Base-by-base conservation (phyloP, 2,888 invertebrate species). In the Cartodere bifasciata region DNA sequence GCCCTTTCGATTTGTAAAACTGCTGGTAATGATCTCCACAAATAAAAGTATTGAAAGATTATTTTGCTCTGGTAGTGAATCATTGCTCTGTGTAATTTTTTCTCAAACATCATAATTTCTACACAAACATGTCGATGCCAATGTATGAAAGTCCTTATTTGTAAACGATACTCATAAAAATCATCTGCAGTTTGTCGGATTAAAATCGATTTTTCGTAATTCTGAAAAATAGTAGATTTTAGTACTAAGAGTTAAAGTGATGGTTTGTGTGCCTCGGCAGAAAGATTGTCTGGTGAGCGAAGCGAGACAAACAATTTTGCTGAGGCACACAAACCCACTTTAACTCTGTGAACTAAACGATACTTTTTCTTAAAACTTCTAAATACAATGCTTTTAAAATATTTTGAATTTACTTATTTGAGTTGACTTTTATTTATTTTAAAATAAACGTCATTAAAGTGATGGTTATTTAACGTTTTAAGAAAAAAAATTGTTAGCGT, bases 181-280 rank as follows among this genome's bases (percentile, higher is more conserved):
- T 84, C 83, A 32, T 70, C 67, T 3, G 84, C 82, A 2, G 79
- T 77, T 60, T 78, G 75, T 46, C 64, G 61, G 50, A 74, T 72
- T 39, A 69, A 58, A 21, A 62, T 55, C 33, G 56, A 62, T 23
- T 60, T 57, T 30, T 58, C 46, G 32, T 63, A 59, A 35, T 60
- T 54, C 70, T 71, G 46, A 34, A 60, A 60, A 16, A 21, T 10
- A 17, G 13, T 16, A 2, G 3, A 30, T 13, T 5, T 23, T 9
- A 6, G 10, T 23, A 10, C 10, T 23, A 9, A 6, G 24, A 9
- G 11, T 23, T 10, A 23, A 7, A 20, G n/a, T 20, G n/a, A 20
- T 20, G 20, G 20, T 7, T 20, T n/a, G n/a, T n/a, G n/a, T n/a
- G n/a, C n/a, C n/a, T n/a, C n/a, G n/a, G n/a, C n/a, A n/a, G n/a